Base-by-base conservation (phyloP, 2,797 vertebrate species). In the Parotocinclus haroldoi region DNA sequence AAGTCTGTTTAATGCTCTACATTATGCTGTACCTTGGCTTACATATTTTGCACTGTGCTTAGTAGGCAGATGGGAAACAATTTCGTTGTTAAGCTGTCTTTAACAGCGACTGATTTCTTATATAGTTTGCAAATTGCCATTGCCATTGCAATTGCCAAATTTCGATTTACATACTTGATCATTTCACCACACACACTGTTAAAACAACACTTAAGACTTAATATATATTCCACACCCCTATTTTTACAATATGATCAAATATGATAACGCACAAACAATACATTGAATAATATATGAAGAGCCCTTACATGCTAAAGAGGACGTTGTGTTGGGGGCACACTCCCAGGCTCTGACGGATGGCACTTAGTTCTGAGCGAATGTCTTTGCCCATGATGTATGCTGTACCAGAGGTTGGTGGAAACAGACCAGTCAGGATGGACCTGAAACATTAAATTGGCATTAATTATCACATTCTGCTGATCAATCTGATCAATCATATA, bases 241-340 rank as follows among this genome's bases (percentile, higher is more conserved):
- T 5, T 2, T 27, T 27, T 27, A 27, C 27, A 27, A 27, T n/a
- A 61, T n/a, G 7, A 16, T 17, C 3, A 44, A 56, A 63, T 58
- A 13, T 51, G 46, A 13, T 10, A 37, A 18, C 42, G 14, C 8
- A 10, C n/a, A 56, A 68, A 61, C 0, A 37, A 37, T 7, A 36
- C 7, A 18, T 13, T 3, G 7, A n/a, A n/a, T n/a, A n/a, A n/a
- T 18, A 44, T 50, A 11, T 51, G 44, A 58, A 53, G 14, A 17
- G 18, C 27, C 81, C 89, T 5, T 80, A 91, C 90, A 92, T 92
- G 91, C 89, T 91, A 85, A 99, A 99, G 45, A 99, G 90, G n/a
- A 99, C 97, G 0, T 99, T 99, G 84, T 99, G 96, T 58, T 99
- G 97, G 0, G 97, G 97, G 78, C 97, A 99, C 77, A 99, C 93